Base-by-base conservation (phyloP, 2,888 invertebrate species). In the Resseliella maxima region DNA sequence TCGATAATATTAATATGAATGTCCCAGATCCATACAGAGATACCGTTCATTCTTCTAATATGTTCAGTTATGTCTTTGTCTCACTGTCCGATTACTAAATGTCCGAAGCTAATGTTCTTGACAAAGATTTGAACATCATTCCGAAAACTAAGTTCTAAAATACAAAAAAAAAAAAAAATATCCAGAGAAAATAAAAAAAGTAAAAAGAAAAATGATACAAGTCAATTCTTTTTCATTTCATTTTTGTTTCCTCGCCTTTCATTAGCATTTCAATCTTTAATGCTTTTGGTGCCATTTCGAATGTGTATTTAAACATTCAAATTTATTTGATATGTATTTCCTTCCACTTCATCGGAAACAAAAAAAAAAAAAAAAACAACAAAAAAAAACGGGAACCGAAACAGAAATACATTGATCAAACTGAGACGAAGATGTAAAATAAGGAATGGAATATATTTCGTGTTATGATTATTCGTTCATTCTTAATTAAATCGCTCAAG, bases 301-400 rank as follows among this genome's bases (percentile, higher is more conserved):
- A 31, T 72, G 72, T 35, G 31, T 72, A 72, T 72, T 72, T 72
- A 72, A n/a, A 0, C 0, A 0, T 72, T 72, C 21, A 50, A 72
- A 72, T 72, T 72, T 72, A 72, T 72, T 72, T 72, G 72, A 72
- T 72, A 31, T 72, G 31, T 72, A 72, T 72, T 72, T 72, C 72
- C 72, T 72, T 72, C 72, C 72, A 31, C 15, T 72, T 72, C 27
- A 31, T 72, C 72, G 72, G 72, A 72, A 72, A 72, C 31, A n/a
- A 3, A 24, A n/a, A 2, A 2, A 59, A 24, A 5, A 59, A 59
- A 2, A n/a, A 50, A 50, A 50, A 50, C 10, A 18, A 21, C 5
- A 21, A 50, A 50, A 18, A 21, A 50, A 21, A 50, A 8, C 21
- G 50, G 5, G 41, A 41, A 21, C 2, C 50, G 50, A 18, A 50